Percentiles rank a stretch among this genome's conserved stretches.
These are phyloP conservation scores for Furnarius figulus DNA, from an alignment of 2,113 vertebrate species.

Conservation along the genomic window DNA sequence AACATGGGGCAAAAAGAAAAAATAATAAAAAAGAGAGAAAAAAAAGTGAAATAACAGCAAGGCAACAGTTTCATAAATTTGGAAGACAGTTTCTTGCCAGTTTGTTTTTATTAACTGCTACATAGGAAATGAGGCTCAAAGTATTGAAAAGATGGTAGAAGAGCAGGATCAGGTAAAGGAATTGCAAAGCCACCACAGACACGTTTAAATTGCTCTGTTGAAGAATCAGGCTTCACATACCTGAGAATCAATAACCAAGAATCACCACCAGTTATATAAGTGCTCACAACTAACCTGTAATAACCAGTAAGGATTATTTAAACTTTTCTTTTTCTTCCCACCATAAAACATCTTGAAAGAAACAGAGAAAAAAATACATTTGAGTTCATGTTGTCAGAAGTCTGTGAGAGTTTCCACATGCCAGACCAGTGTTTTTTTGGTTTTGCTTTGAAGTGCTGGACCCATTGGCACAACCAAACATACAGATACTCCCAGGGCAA, in stretches of 20 bases:
- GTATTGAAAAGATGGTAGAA: constrained; percentile 65
- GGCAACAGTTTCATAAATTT: constrained; percentile 68
- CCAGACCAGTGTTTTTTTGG: not conserved
- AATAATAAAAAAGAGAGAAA: not conserved
- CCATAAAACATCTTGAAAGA: not conserved
- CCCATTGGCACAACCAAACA: not conserved
- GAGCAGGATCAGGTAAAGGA: constrained; percentile 55
- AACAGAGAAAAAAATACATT: not conserved
- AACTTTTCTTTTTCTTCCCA: not conserved
- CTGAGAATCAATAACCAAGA: constrained; percentile 32
- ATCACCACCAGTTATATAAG: constrained; percentile 4
- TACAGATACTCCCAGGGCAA: not conserved
- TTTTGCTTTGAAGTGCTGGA: not conserved
- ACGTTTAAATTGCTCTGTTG: constrained; percentile 44
- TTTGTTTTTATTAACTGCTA: constrained; percentile 78
- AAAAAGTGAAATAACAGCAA: constrained; percentile 56
- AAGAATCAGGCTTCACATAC: constrained; percentile 42
- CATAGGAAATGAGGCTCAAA: constrained; percentile 75
- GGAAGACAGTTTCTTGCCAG: constrained; percentile 51
- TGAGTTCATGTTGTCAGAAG: not conserved
- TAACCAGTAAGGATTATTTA: not conserved
- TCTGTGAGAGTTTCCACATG: not conserved
- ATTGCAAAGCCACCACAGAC: constrained; percentile 46
- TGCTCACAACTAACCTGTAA: not conserved
- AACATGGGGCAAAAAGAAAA: not conserved